Percentiles rank a stretch among this genome's conserved stretches.
Evolutionary conservation across 1,140 invertebrate species (phyloP).

Genomic region (Drosophila serrata): DNA sequence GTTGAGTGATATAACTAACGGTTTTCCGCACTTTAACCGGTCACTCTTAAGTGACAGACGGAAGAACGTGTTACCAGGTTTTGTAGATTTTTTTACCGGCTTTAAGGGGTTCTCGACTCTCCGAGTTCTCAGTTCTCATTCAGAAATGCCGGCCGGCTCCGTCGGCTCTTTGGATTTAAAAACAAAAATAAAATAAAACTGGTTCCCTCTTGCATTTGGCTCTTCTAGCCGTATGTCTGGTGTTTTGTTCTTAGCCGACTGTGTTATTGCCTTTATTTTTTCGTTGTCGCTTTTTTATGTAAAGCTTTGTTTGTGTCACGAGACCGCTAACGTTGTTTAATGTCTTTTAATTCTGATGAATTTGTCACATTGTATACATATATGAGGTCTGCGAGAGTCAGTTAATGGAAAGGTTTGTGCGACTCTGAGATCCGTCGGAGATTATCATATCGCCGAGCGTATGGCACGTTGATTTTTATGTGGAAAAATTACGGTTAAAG

Average conservation of each 20-base stretch:
- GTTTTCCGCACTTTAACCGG: constrained; percentile 72
- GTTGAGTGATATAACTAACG: constrained; percentile 73
- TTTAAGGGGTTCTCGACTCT: constrained; percentile 30
- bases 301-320: constrained; percentile 64
- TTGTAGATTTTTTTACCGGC: constrained; percentile 19
- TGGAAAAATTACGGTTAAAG: constrained; percentile 27
- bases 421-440: constrained; percentile 56
- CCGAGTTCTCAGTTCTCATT: constrained; percentile 35
- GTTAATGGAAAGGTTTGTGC: constrained; percentile 71
- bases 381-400: constrained; percentile 44
- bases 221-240: constrained; percentile 43
- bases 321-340: constrained; percentile 66
- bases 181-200: constrained; percentile 49
- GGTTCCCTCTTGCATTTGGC: constrained; percentile 62
- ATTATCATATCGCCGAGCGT: constrained; percentile 34
- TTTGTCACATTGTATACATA: constrained; percentile 67
- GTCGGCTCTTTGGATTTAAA: constrained; percentile 28
- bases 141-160: constrained; percentile 74
- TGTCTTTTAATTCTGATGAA: constrained; percentile 67
- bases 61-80: constrained; percentile 35
- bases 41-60: constrained; percentile 31
- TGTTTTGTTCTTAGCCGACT: constrained; percentile 60
- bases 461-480: constrained; percentile 31
- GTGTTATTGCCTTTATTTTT: constrained; percentile 32
- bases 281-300: constrained; percentile 25